Evolutionary conservation across 2,888 invertebrate genomes (phyloP).

Genomic region (Dione vanillae): DNA sequence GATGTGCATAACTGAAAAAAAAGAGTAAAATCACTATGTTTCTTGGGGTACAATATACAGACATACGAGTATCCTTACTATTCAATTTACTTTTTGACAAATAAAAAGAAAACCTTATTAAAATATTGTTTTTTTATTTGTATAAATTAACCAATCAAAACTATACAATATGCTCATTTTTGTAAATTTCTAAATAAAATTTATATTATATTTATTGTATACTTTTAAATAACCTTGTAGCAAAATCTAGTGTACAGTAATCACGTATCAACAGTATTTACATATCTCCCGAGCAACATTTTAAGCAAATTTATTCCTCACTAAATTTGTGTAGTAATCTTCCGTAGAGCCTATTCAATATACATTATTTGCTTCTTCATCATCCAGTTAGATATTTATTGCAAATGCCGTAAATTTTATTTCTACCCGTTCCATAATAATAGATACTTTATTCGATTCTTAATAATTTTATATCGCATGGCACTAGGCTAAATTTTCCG

Average conservation of each 20-base stretch:
- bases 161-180: neutral
- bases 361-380: constrained; percentile 48
- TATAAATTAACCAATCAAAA: neutral
- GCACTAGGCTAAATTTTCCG: constrained; percentile 57
- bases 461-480: constrained; percentile 62
- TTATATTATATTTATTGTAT: too few relatives aligned
- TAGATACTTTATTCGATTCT: constrained; percentile 43
- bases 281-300: constrained; percentile 45
- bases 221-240: neutral
- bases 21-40: neutral
- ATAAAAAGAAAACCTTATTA: too few relatives aligned
- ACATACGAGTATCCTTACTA: neutral
- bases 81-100: neutral
- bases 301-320: constrained; percentile 46
- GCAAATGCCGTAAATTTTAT: constrained; percentile 70
- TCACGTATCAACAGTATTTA: constrained; percentile 42
- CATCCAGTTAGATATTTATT: constrained; percentile 62
- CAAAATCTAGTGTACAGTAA: constrained; percentile 22
- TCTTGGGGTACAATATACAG: neutral
- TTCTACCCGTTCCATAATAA: constrained; percentile 46
- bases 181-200: neutral
- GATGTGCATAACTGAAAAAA: neutral
- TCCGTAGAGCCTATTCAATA: constrained; percentile 45
- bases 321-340: constrained; percentile 47
- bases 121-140: neutral